A percentile compares a stretch with the other conserved stretches of the same genome.
Conservation (phyloP, 2,888 invertebrate genomes). For the Drosophila kambysellisi region DNA sequence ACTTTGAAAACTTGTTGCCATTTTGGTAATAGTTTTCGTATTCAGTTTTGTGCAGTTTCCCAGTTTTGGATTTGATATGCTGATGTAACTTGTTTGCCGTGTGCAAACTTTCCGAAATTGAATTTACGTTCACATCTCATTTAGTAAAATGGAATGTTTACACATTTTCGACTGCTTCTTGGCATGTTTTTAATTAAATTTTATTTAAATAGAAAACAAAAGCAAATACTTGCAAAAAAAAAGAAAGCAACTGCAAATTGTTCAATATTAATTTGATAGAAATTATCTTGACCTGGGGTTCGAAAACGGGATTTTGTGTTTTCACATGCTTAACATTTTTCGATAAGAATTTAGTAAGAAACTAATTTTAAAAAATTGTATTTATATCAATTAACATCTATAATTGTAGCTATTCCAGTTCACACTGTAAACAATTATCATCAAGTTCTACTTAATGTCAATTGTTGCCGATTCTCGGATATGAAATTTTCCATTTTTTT, state of each 20-base stretch:
- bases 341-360: no score
- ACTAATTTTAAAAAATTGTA: background rate
- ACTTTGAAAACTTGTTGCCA: constrained; percentile 47
- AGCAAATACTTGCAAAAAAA: constrained; percentile 10
- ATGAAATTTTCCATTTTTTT: constrained; percentile 11
- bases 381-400: background rate
- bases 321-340: constrained; percentile 16
- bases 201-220: constrained; percentile 21
- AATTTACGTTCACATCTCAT: constrained; percentile 47
- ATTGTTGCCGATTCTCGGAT: constrained; percentile 30
- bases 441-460: constrained; percentile 28
- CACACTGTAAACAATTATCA: constrained; percentile 12
- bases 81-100: constrained; percentile 60
- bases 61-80: constrained; percentile 41
- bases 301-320: constrained; percentile 23
- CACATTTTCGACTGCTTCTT: constrained; percentile 51
- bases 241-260: constrained; percentile 41
- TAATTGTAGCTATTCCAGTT: background rate
- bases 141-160: constrained; percentile 33
- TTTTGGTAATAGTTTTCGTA: constrained; percentile 16
- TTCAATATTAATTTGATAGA: constrained; percentile 42
- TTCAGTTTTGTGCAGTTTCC: constrained; percentile 13
- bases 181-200: constrained; percentile 63
- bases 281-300: constrained; percentile 50
- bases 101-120: constrained; percentile 54